A percentile compares a stretch with the other conserved stretches of the same genome.
Conservation (phyloP, 2,113 vertebrate genomes). For the Crypturellus undulatus region DNA sequence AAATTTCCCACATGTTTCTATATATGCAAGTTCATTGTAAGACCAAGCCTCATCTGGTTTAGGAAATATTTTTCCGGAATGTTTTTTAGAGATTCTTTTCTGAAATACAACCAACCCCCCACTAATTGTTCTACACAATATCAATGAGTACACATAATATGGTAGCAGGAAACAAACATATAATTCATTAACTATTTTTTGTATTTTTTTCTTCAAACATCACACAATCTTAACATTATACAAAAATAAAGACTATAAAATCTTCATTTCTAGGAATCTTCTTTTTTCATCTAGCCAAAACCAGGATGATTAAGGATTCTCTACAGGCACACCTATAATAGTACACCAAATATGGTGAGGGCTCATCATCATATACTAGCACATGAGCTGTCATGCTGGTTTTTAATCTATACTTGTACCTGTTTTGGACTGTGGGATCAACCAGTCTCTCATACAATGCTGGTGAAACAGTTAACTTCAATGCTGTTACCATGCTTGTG, state of each 20-base stretch:
- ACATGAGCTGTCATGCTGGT: neutral
- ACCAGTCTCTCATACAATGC: fast-evolving
- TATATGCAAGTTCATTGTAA: neutral
- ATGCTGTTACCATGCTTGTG: neutral
- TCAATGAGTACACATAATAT: neutral
- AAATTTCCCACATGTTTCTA: neutral
- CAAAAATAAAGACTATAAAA: neutral
- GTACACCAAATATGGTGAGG: neutral
- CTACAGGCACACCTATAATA: neutral
- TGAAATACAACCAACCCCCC: neutral
- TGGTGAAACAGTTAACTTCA: neutral
- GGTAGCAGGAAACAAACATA: neutral
- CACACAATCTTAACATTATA: neutral
- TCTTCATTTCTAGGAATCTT: neutral
- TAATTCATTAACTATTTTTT: neutral
- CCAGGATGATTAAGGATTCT: neutral
- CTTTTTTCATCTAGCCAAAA: neutral
- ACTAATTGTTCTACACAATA: neutral
- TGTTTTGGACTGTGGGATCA: neutral
- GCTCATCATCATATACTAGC: neutral
- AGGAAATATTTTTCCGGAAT: neutral
- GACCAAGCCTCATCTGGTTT: neutral
- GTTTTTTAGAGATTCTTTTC: neutral
- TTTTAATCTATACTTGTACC: neutral
- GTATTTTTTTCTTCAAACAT: neutral